Evolutionary conservation across 2,113 vertebrate species (phyloP), one percentile per base, ranked within the genome.

Genomic region (Hippocampus mohnikei): DNA sequence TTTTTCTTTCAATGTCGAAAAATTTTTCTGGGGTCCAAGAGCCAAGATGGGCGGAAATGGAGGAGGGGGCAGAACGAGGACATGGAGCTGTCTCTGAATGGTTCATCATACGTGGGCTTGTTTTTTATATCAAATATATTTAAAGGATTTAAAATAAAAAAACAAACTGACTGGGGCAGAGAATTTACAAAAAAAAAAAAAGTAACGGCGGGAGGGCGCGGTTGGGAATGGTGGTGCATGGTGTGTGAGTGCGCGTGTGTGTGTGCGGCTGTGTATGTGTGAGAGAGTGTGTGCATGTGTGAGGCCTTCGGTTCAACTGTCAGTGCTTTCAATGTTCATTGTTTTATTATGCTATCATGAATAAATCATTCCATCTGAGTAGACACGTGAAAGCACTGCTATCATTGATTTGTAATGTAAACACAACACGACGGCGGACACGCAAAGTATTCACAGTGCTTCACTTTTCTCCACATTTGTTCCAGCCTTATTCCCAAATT

Each of bases 261-360:
- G 33, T 56, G n/a, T 15, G 55, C 1, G 93, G 83, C 85, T 90
- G 91, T 55, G n/a, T n/a, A 3, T 55, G 55, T 56, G 27, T 29
- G 56, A 8, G 27, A 18, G 56, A 7, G 4, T 16, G 11, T 6
- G 25, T 16, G 58, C 1, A 15, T 18, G 58, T 92, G 90, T 93
- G 93, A 93, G 93, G 91, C 93, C 93, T 93, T 93, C 91, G 80
- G 73, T 87, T 89, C 83, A 90, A 82, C 81, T 88, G 89, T 91
- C 91, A 88, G 87, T 91, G 92, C 91, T 94, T 91, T 95, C 93
- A 91, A 91, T 96, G 95, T 97, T 94, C 88, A 94, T 94, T 94
- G 94, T 95, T 96, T 95, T 94, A 94, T 88, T 91, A 92, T 94
- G 92, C 94, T 94, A 92, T 93, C 93, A 74, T 94, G 92, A 97